A percentile compares a stretch with the other conserved stretches of the same genome.
Evolutionary conservation across 1,140 invertebrate species (phyloP).

Genomic region (Lordiphosa stackelbergi): DNA sequence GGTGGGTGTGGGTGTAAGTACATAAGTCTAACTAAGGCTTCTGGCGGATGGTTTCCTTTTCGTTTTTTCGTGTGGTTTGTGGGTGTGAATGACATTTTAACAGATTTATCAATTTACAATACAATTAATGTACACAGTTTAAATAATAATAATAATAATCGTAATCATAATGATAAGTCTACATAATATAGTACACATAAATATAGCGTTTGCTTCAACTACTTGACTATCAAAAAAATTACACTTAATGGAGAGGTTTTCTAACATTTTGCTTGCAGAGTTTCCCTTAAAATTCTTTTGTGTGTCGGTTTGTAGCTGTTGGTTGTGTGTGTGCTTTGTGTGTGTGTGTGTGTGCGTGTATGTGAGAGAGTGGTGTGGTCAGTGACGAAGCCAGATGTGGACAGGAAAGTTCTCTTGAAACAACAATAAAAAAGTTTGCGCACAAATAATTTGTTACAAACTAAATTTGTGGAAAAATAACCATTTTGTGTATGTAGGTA

Average conservation of each 20-base stretch:
- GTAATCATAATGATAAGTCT: slow-evolving; percentile 57
- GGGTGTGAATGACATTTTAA: slow-evolving; percentile 67
- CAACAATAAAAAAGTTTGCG: background rate
- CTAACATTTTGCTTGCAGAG: slow-evolving; percentile 1
- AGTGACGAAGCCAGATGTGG: background rate
- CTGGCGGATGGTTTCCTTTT: slow-evolving; percentile 7
- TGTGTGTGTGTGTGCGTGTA: slow-evolving; percentile 10
- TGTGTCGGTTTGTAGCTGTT: slow-evolving; percentile 12
- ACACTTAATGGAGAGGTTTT: slow-evolving; percentile 62
- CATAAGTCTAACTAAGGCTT: slow-evolving; percentile 38
- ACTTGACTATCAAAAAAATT: slow-evolving; percentile 54
- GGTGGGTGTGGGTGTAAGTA: slow-evolving; percentile 43
- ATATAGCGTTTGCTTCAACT: slow-evolving; percentile 40
- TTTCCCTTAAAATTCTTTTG: slow-evolving; percentile 17
- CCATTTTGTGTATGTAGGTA: too few species aligned
- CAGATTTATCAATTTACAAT: slow-evolving; percentile 65
- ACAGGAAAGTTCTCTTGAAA: slow-evolving; percentile 1
- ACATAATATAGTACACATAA: slow-evolving; percentile 63
- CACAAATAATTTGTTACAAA: background rate
- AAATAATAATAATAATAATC: slow-evolving; percentile 52
- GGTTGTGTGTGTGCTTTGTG: slow-evolving; percentile 18
- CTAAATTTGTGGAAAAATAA: too few species aligned
- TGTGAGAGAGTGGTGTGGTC: slow-evolving; percentile 15
- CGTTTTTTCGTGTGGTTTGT: slow-evolving; percentile 31
- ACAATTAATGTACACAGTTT: slow-evolving; percentile 65